Evolutionary conservation across 2,113 vertebrate species (phyloP), one percentile per base, ranked within the genome.

Genomic region (Tachysurus vachellii): DNA sequence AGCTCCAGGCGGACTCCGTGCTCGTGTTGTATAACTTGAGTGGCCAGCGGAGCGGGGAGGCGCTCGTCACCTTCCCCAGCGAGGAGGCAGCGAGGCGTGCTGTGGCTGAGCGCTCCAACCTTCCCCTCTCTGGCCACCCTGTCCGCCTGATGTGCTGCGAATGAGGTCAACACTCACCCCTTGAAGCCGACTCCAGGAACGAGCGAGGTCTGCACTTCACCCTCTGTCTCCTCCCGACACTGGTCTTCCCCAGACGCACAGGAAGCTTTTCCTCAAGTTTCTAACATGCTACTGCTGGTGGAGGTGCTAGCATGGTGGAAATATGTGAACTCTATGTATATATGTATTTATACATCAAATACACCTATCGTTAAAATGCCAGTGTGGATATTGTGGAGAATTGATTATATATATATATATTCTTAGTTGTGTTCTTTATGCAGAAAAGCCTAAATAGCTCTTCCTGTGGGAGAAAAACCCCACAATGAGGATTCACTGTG

Each of bases 41-140:
- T 36, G 97, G 97, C 88, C 96, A 97, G 93, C 96, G 96, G 93
- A 97, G 96, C n/a, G 97, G 96, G 4, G 97, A 97, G 92, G 97
- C 97, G 0, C 90, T 97, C 90, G 94, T 98, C 92, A 97, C 96
- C 86, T 98, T 97, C 88, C 95, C 96, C 81, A 97, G 94, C 42
- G 94, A 96, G 92, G 97, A 97, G 89, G 86, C 93, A 0, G 97
- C 97, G 80, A 94, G 93, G 90, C 96, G 88, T 81, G 97, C 97
- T 8, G 93, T 98, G 88, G 93, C 94, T 4, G 96, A 97, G 93
- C 94, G 94, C 88, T 95, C 95, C 0, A 95, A 93, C 86, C 93
- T 94, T 85, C 92, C 92, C 59, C 94, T 97, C 93, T 96, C 95
- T 13, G 94, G 95, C 90, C 94, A 92, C 92, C 95, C 64, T 88